phyloP scores from a whole-genome alignment of 2,797 vertebrate genomes.

The Eospalax fontanierii region DNA sequence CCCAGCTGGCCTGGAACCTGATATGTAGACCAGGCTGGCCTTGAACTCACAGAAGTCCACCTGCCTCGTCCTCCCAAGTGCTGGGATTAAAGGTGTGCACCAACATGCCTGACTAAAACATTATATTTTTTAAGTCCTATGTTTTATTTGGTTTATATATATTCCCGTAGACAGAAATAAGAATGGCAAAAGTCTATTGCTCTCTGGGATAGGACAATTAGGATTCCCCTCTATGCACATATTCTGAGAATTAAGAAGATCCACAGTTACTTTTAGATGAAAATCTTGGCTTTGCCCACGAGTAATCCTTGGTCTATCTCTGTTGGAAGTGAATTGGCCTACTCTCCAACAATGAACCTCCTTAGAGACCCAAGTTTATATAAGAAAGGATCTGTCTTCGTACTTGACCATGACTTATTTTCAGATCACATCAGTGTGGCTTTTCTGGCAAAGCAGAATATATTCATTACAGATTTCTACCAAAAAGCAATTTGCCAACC shows the following conservation, averaged over 20 bases:
- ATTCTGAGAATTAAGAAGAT: background rate
- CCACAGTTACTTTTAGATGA: constrained; percentile 39
- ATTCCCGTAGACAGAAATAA: constrained; percentile 46
- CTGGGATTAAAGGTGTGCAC: too few relatives aligned
- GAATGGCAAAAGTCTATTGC: background rate
- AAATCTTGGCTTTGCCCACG: constrained; percentile 34
- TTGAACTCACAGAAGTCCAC: too few relatives aligned
- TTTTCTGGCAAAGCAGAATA: constrained; percentile 38
- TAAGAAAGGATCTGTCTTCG: background rate
- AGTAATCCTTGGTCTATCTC: background rate
- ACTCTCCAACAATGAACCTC: background rate
- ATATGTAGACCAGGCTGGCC: too few relatives aligned
- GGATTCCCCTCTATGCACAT: background rate
- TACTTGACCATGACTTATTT: constrained; percentile 31
- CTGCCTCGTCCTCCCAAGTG: too few relatives aligned
- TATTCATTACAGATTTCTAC: constrained; percentile 30
- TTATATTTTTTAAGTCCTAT: constrained; percentile 11
- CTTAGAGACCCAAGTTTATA: background rate
- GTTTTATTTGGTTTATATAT: background rate
- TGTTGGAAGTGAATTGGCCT: background rate
- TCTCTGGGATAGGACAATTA: background rate
- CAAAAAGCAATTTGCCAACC: background rate
- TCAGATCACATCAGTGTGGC: background rate
- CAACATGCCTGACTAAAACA: too few relatives aligned
- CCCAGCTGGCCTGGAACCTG: too few relatives aligned